Conservation (phyloP, 2,888 invertebrate genomes). For the Dermolepida albohirtum region DNA sequence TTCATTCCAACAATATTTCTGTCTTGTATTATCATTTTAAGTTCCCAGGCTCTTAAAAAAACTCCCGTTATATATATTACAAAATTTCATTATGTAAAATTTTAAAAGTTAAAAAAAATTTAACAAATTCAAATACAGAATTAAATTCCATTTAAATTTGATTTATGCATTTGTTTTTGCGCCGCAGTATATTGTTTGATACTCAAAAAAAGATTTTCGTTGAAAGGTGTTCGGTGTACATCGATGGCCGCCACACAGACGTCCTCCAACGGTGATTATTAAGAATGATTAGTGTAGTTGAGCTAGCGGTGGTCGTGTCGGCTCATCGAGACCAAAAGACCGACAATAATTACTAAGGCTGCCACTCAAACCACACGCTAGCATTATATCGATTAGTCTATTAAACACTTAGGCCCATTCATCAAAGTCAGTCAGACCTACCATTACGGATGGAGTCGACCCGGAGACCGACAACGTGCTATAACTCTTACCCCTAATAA, state of each 20-base stretch:
- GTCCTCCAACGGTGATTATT: conserved; percentile 21
- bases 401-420: conserved; percentile 67
- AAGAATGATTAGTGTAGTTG: conserved; percentile 35
- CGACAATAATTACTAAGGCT: conserved; percentile 63
- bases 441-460: conserved; percentile 47
- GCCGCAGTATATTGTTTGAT: not conserved
- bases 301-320: conserved; percentile 43
- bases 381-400: conserved; percentile 67
- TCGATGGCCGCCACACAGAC: not conserved
- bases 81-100: no score
- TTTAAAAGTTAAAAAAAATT: no score
- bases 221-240: not conserved
- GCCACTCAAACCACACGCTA: conserved; percentile 64
- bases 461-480: conserved; percentile 41
- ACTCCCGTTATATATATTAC: no score
- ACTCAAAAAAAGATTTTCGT: conserved; percentile 4
- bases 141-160: no score
- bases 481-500: conserved; percentile 55
- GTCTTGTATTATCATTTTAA: no score
- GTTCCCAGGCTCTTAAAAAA: no score
- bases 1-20: no score
- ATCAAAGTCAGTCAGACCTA: conserved; percentile 64
- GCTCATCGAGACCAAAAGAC: conserved; percentile 55
- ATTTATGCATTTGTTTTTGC: no score
- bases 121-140: no score